Conservation (phyloP, 2,797 vertebrate species). For the Pangasius djambal region DNA sequence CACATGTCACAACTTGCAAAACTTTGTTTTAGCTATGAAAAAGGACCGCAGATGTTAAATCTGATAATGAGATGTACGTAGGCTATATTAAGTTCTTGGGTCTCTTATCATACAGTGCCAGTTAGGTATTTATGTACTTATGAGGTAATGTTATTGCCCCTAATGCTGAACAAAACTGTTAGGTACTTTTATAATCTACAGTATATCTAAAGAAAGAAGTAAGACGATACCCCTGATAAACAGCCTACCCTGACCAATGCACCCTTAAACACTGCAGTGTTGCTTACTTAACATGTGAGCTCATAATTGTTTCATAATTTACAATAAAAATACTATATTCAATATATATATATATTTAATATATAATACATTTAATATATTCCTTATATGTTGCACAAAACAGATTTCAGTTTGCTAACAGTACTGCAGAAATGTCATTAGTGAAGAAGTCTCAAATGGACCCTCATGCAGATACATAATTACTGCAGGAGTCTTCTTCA, state of each 20-base stretch:
- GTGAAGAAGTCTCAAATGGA: conserved; percentile 9
- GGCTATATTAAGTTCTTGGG: neutral
- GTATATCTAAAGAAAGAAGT: neutral
- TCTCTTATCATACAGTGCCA: neutral
- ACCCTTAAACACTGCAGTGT: neutral
- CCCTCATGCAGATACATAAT: conserved; percentile 16
- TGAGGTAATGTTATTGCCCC: neutral
- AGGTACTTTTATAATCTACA: neutral
- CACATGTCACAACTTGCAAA: neutral
- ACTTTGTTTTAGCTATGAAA: neutral
- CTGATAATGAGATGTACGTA: neutral
- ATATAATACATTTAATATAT: neutral
- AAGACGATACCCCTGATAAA: neutral
- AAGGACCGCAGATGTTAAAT: neutral
- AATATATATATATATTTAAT: too few relatives aligned
- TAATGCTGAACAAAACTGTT: neutral
- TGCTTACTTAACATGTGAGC: neutral
- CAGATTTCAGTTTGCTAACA: conserved; percentile 5
- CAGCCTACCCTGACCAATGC: neutral
- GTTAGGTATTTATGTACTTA: neutral
- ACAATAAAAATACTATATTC: neutral
- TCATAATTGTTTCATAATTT: conserved; percentile 6
- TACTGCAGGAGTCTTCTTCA: conserved; percentile 15
- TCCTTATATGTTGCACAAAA: conserved; percentile 1
- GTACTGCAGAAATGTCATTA: conserved; percentile 18